A percentile compares a stretch with the other conserved stretches of the same genome.
Evolutionary conservation across 2,797 vertebrate genomes (phyloP).

Genomic region (Odontamblyopus lacepedii): DNA sequence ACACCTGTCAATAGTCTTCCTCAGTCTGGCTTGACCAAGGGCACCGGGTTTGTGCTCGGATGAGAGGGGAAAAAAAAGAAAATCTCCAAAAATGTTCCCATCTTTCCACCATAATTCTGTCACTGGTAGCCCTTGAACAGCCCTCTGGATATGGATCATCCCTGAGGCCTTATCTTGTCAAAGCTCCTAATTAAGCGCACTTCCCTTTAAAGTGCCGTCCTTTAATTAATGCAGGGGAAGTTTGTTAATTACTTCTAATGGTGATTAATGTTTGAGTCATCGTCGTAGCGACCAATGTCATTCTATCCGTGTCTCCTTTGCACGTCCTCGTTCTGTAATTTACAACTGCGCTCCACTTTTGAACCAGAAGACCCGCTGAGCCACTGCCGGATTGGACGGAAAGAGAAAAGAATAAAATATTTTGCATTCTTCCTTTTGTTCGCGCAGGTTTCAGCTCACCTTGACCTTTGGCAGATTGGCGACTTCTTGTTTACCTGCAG

Average conservation of each 20-base stretch:
- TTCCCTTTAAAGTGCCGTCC: conserved; percentile 71
- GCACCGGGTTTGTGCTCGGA: conserved; percentile 38
- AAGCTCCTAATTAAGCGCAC: conserved; percentile 71
- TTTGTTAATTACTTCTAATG: conserved; percentile 79
- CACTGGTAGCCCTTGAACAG: conserved; percentile 61
- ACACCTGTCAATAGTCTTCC: conserved; percentile 94
- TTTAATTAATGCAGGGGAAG: conserved; percentile 73
- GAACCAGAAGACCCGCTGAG: conserved; percentile 19
- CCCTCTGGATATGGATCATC: conserved; percentile 78
- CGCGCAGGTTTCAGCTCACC: conserved; percentile 47
- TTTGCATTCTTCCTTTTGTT: conserved; percentile 38
- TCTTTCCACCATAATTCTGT: conserved; percentile 64
- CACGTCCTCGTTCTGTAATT: neutral
- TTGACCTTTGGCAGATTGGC: conserved; percentile 57
- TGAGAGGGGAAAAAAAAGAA: conserved; percentile 11
- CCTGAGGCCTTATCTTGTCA: conserved; percentile 73
- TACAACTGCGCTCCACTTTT: conserved; percentile 20
- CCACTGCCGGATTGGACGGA: conserved; percentile 25
- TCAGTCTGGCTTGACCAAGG: conserved; percentile 55
- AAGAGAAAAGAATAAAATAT: conserved; percentile 33
- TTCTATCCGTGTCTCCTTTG: conserved; percentile 31
- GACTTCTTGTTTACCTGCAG: conserved; percentile 60
- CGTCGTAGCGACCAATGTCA: conserved; percentile 48
- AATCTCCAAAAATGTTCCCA: conserved; percentile 9
- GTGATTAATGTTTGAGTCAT: conserved; percentile 75